Base-by-base conservation (phyloP, 2,797 vertebrate genomes). In the Ctenopoma multispine region DNA sequence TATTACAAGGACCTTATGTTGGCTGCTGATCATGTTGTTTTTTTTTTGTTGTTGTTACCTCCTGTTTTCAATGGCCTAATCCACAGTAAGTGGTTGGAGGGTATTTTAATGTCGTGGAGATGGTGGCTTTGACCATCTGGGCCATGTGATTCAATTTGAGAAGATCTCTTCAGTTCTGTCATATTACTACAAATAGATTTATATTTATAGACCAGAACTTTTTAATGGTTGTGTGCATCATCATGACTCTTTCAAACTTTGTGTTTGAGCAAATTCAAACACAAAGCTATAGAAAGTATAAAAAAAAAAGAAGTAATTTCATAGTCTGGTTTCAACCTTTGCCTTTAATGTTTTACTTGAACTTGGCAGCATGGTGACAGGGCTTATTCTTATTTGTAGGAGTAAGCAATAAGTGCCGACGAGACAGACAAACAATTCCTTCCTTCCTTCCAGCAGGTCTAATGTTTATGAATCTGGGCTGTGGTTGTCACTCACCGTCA, bases 381-480 rank as follows among this genome's bases (percentile, higher is more conserved):
- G 12, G 20, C 18, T 69, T 31, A 47, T 23, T 75, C 20, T 70
- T n/a, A 40, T 67, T 63, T 43, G 34, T 27, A 41, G 60, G 31
- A 40, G 56, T 6, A 17, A 36, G 49, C 31, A 69, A 62, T 34
- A 31, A 21, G 38, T 10, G 48, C 41, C 77, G 69, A 40, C 70
- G 59, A 67, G 69, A 69, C 48, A 77, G 13, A 50, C 21, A 47
- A 36, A 77, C 64, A 60, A 51, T 69, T 24, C 20, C 3, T 27
- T 65, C 27, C 3, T 66, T 61, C 17, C 62, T 69, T 60, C 64
- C 76, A 66, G 65, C 71, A 63, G 63, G 58, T 76, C 59, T 60
- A 70, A 70, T 53, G 68, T 79, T 75, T 68, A 70, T 77, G 69
- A 11, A 54, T 54, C 21, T 15, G 0, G 10, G 20, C 69, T 41